These are phyloP conservation scores for Nansenia antarctica DNA, from an alignment of 2,113 vertebrate genomes.

Conservation along the genomic window DNA sequence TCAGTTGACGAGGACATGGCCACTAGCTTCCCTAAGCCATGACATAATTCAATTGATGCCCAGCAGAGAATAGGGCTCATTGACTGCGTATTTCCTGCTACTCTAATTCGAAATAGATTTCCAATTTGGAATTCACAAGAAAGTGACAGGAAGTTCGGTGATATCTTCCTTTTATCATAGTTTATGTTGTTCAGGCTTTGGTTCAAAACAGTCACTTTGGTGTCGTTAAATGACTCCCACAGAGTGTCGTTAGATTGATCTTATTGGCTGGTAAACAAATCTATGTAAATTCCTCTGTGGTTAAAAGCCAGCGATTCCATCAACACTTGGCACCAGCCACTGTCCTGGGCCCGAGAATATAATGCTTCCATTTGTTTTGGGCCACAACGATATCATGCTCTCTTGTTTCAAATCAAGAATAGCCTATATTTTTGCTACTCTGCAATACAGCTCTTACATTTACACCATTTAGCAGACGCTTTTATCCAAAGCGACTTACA, in stretches of 20 bases:
- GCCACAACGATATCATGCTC: conserved; percentile 62
- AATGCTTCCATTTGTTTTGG: conserved; percentile 65
- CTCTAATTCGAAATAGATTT: not conserved
- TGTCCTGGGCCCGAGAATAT: conserved; percentile 39
- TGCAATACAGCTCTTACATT: not conserved
- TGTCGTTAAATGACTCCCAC: conserved; percentile 1
- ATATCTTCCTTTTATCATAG: not conserved
- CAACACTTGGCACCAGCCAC: conserved; percentile 65
- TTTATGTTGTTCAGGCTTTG: not conserved
- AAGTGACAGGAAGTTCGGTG: too few relatives aligned
- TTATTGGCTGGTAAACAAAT: conserved; percentile 41
- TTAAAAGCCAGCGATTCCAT: conserved; percentile 64
- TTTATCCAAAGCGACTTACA: too few relatives aligned
- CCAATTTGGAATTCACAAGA: too few relatives aligned
- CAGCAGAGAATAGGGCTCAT: not conserved
- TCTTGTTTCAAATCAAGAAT: conserved; percentile 30
- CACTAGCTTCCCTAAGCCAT: conserved; percentile 29
- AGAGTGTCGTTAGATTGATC: conserved; percentile 32
- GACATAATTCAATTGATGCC: conserved; percentile 27
- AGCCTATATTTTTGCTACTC: conserved; percentile 20
- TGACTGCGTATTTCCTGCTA: not conserved
- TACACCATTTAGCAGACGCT: too few relatives aligned
- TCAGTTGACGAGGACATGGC: not conserved
- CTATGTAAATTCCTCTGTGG: conserved; percentile 38
- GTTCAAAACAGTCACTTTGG: not conserved